phyloP scores from a whole-genome alignment of 2,888 invertebrate genomes.

The Dorcus parallelipipedus region DNA sequence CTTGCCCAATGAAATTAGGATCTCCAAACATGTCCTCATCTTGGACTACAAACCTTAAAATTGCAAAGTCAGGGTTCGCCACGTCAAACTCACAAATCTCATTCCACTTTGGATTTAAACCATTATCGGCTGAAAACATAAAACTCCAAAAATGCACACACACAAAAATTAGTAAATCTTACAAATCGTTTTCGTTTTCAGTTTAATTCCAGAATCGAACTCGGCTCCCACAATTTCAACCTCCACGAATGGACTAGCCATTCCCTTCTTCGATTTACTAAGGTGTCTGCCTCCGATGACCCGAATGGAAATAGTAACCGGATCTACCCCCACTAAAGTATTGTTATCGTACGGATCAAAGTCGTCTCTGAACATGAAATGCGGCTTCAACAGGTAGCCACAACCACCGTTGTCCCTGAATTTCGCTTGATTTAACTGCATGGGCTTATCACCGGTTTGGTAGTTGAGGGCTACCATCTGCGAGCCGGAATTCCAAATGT shows the following conservation, averaged over 20 bases:
- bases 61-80: conserved; percentile 75
- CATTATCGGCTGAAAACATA: conserved; percentile 74
- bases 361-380: conserved; percentile 77
- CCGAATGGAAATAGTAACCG: conserved; percentile 65
- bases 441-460: conserved; percentile 91
- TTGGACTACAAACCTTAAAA: conserved; percentile 83
- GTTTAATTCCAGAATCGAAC: conserved; percentile 78
- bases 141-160: not conserved
- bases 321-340: conserved; percentile 57
- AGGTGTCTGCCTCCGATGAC: conserved; percentile 90
- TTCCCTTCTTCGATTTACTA: conserved; percentile 76
- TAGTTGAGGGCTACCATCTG: conserved; percentile 98
- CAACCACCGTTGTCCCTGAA: conserved; percentile 90
- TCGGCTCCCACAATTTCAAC: conserved; percentile 87
- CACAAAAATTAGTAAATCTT: conserved; percentile 38
- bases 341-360: conserved; percentile 75
- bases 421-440: conserved; percentile 94
- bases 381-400: conserved; percentile 89
- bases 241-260: conserved; percentile 87
- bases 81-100: conserved; percentile 82
- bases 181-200: conserved; percentile 83
- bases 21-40: conserved; percentile 98
- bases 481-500: conserved; percentile 93
- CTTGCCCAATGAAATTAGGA: conserved; percentile 94
- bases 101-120: conserved; percentile 91